A percentile compares a stretch with the other conserved stretches of the same genome.
These are phyloP conservation scores for Enteromius fasciolatus DNA, from an alignment of 2,797 vertebrate species.

Conservation along the genomic window DNA sequence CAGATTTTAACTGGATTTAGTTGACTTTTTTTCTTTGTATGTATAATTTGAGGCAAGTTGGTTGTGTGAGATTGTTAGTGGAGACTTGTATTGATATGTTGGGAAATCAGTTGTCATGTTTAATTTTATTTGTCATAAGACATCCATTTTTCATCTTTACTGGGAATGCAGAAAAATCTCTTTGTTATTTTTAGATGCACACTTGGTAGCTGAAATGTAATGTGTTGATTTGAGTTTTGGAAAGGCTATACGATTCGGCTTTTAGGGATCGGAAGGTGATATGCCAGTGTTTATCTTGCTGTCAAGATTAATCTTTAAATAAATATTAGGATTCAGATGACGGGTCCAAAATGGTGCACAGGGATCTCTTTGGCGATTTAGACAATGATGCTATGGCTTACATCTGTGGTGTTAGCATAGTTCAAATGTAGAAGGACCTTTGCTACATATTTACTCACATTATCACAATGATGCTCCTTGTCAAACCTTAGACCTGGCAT, in stretches of 20 bases:
- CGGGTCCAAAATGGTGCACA: slow-evolving; percentile 10
- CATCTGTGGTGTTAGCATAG: slow-evolving; percentile 20
- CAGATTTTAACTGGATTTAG: background rate
- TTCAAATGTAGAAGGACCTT: slow-evolving; percentile 36
- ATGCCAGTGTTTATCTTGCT: slow-evolving; percentile 57
- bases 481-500: slow-evolving; percentile 29
- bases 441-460: slow-evolving; percentile 31
- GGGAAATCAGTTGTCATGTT: background rate
- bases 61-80: background rate
- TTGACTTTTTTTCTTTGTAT: background rate
- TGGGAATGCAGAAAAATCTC: slow-evolving; percentile 14
- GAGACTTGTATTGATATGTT: background rate
- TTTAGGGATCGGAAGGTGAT: slow-evolving; percentile 54
- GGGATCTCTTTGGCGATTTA: slow-evolving; percentile 14
- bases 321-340: slow-evolving; percentile 38
- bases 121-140: background rate
- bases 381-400: slow-evolving; percentile 5
- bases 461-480: slow-evolving; percentile 28
- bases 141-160: background rate
- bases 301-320: slow-evolving; percentile 47
- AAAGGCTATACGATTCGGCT: slow-evolving; percentile 40
- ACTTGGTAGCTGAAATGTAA: slow-evolving; percentile 39
- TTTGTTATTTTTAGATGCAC: background rate
- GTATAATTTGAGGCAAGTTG: background rate
- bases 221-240: slow-evolving; percentile 53